Evolutionary conservation across 2,888 invertebrate genomes (phyloP).

Genomic region (Tiliacea aurago): DNA sequence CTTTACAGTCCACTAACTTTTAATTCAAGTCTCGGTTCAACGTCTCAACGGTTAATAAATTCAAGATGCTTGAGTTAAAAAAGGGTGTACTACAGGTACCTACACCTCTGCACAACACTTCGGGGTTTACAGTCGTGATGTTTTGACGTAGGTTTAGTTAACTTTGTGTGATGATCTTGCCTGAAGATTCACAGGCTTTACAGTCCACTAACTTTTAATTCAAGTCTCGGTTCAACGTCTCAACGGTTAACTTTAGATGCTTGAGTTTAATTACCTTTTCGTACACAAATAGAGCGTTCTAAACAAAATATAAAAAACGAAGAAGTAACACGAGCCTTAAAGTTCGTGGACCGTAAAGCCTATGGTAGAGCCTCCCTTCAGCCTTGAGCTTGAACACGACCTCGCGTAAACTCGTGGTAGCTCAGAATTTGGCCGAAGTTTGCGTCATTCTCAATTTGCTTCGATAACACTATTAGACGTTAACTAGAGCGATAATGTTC

Average conservation of each 20-base stretch:
- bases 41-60: background rate
- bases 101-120: too few species aligned
- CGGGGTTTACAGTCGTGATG: too few species aligned
- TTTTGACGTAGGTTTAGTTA: background rate
- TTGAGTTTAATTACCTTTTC: background rate
- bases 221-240: background rate
- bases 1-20: background rate
- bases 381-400: slow-evolving; percentile 54
- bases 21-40: background rate
- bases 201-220: background rate
- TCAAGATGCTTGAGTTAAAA: background rate
- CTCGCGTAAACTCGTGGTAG: slow-evolving; percentile 30
- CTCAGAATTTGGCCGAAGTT: slow-evolving; percentile 44
- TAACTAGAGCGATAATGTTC: slow-evolving; percentile 54
- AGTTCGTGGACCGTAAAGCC: slow-evolving; percentile 62
- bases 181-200: background rate
- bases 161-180: background rate
- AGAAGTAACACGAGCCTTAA: slow-evolving; percentile 2
- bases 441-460: slow-evolving; percentile 55
- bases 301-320: slow-evolving; percentile 13
- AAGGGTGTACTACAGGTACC: too few species aligned
- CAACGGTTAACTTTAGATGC: background rate
- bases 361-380: slow-evolving; percentile 48
- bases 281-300: background rate
- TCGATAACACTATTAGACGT: slow-evolving; percentile 46